Evolutionary conservation across 2,888 invertebrate genomes (phyloP), one percentile per base, ranked within the genome.

Genomic region (Coleophora flavipennella): DNA sequence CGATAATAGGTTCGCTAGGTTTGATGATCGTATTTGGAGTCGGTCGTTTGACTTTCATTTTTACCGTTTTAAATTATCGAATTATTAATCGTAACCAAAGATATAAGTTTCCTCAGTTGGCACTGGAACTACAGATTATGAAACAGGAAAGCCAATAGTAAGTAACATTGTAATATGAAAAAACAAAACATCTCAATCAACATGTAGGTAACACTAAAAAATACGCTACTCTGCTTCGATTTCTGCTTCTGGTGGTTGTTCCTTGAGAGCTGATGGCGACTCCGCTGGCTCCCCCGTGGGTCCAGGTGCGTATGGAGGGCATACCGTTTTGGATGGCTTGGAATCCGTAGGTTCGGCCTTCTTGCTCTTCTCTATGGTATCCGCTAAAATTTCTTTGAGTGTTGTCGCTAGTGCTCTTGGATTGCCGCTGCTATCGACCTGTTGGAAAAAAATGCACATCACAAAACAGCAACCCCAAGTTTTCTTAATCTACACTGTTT

Each of bases 351-450:
- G 56, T 0, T 53, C 42, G 43, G 54, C 49, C 48, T 61, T 67
- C 43, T 67, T 59, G 13, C 56, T 46, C 50, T 69, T 65, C 51
- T 72, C 71, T 36, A 80, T 64, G 25, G 74, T 79, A 44, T 83
- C 79, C 20, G 80, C 76, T 33, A 84, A 61, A 31, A 81, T 76
- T 43, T 80, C 79, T 44, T 73, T 77, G 2, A 84, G 67, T 2
- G 78, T 69, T 1, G 73, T 62, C 12, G 83, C 80, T 39, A 84
- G 46, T 0, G 67, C 71, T 48, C 67, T 77, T 0, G 80, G 81
- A 40, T 80, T 81, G 0, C 74, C 76, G 13, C 67, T 68, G 51
- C 79, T 81, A 54, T 83, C 75, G 57, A 83, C 36, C 83, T 84
- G 50, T 33, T 42, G 35, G 40, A 39, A 38, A 20, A 20, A 20